Evolutionary conservation across 1,140 invertebrate species (phyloP).

Genomic region (Cryptotermes secundus): DNA sequence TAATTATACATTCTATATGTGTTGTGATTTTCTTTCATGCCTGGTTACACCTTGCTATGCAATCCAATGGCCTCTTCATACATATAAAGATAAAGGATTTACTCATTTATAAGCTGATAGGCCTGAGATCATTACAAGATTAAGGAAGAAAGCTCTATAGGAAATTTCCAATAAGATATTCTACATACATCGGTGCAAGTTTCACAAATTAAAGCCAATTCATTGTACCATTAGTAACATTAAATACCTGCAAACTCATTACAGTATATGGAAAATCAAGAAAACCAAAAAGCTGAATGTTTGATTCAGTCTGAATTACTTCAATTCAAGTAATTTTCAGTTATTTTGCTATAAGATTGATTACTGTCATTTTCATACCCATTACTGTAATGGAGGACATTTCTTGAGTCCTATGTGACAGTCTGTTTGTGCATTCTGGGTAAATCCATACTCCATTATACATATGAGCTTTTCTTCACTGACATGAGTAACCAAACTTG

Average conservation of each 20-base stretch:
- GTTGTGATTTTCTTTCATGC: not conserved
- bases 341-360: too few species aligned
- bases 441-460: not conserved
- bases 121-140: not conserved
- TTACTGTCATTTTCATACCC: not conserved
- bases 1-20: not conserved
- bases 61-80: not conserved
- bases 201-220: too few species aligned
- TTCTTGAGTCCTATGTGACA: not conserved
- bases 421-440: not conserved
- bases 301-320: too few species aligned
- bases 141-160: not conserved
- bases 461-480: not conserved
- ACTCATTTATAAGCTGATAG: not conserved
- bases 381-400: not conserved
- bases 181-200: too few species aligned
- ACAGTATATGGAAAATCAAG: too few species aligned
- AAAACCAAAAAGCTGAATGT: too few species aligned
- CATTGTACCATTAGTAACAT: too few species aligned
- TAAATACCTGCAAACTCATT: too few species aligned
- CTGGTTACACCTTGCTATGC: not conserved
- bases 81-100: not conserved
- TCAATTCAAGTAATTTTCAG: too few species aligned
- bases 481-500: not conserved
- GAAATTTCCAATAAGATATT: too few species aligned